Conservation (phyloP, 2,113 vertebrate species). For the Pardalotus punctatus region DNA sequence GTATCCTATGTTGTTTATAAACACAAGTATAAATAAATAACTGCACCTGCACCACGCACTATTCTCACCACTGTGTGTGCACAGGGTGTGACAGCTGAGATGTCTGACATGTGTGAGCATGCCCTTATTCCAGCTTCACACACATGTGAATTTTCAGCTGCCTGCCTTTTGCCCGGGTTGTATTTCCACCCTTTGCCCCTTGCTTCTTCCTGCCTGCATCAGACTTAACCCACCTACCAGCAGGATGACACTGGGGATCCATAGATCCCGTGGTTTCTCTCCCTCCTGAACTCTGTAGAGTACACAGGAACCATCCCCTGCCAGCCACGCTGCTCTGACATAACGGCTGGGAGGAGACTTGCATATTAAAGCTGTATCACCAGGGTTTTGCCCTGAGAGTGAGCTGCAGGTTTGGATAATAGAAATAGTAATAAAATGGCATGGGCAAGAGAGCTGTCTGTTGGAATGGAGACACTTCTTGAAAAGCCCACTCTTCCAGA, state of each 20-base stretch:
- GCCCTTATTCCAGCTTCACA: background rate
- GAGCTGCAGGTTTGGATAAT: background rate
- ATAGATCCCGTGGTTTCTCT: rapidly evolving
- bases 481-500: background rate
- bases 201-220: background rate
- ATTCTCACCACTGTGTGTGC: background rate
- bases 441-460: rapidly evolving
- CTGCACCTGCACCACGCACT: background rate
- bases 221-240: background rate
- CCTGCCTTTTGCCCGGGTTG: background rate
- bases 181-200: background rate
- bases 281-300: background rate
- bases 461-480: background rate
- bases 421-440: background rate
- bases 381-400: background rate
- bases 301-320: background rate
- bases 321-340: background rate
- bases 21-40: background rate
- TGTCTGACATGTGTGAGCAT: background rate
- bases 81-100: background rate
- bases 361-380: background rate
- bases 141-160: conserved; percentile 2
- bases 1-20: background rate
- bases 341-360: background rate
- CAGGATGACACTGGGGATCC: rapidly evolving